Percentiles rank a stretch among this genome's conserved stretches.
phyloP scores from a whole-genome alignment of 2,113 vertebrate genomes.

The Zapornia atra region DNA sequence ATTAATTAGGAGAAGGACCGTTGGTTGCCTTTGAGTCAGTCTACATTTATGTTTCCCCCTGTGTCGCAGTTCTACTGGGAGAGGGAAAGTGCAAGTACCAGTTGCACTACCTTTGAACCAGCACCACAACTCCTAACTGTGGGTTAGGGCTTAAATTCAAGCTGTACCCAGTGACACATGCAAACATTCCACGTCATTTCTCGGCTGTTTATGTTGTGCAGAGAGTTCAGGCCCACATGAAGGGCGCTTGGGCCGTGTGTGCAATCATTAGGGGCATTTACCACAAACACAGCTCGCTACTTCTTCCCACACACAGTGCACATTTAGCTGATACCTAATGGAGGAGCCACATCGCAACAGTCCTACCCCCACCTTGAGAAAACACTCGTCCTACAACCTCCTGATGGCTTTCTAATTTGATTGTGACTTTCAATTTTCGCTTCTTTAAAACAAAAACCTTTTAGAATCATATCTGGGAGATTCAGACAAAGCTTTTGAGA shows the following conservation, averaged over 20 bases:
- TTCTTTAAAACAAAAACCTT: neutral
- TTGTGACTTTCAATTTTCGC: neutral
- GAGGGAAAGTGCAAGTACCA: neutral
- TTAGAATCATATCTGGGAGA: neutral
- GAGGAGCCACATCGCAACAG: neutral
- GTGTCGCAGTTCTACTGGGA: neutral
- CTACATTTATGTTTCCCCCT: neutral
- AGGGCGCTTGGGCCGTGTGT: neutral
- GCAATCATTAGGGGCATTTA: neutral
- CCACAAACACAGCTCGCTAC: neutral
- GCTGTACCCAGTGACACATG: neutral
- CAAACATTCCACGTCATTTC: neutral
- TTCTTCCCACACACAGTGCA: neutral
- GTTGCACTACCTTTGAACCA: neutral
- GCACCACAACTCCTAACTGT: neutral
- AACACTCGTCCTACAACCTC: neutral
- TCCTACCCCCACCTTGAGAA: neutral
- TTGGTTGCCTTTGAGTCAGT: neutral
- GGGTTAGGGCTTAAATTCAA: neutral
- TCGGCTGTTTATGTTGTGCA: neutral
- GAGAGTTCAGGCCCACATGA: neutral
- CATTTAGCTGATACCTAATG: neutral
- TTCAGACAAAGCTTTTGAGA: neutral
- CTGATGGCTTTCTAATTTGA: neutral
- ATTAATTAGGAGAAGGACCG: neutral